phyloP scores from a whole-genome alignment of 1,140 invertebrate species.

The Drosophila subobscura region DNA sequence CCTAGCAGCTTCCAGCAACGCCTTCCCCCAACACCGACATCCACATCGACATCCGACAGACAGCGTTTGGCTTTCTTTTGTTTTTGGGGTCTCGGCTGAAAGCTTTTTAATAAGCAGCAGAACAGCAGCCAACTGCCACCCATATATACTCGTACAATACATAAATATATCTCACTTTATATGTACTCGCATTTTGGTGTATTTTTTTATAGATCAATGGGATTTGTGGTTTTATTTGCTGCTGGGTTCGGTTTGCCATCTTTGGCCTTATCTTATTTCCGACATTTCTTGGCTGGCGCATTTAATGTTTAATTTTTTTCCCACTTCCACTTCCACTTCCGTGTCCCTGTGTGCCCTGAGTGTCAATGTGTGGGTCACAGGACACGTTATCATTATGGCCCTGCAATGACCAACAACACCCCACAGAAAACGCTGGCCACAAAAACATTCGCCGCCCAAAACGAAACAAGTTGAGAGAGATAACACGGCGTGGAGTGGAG shows the following conservation, averaged over 20 bases:
- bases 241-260: not conserved
- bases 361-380: not conserved
- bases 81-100: constrained; percentile 16
- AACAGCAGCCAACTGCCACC: constrained; percentile 1
- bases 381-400: constrained; percentile 15
- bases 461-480: not conserved
- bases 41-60: not conserved
- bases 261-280: no score
- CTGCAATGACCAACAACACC: constrained; percentile 1
- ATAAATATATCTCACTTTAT: not conserved
- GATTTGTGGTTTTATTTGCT: constrained; percentile 26
- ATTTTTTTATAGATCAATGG: constrained; percentile 37
- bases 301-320: constrained; percentile 32
- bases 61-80: constrained; percentile 12
- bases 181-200: constrained; percentile 13
- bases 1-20: no score
- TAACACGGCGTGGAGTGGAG: no score
- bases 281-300: constrained; percentile 1
- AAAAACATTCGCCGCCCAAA: no score
- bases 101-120: constrained; percentile 28
- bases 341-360: no score
- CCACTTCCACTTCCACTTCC: not conserved
- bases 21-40: no score
- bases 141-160: not conserved
- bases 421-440: not conserved